Conservation (phyloP, 1,140 invertebrate species). For the Chrysomallon squamiferum region DNA sequence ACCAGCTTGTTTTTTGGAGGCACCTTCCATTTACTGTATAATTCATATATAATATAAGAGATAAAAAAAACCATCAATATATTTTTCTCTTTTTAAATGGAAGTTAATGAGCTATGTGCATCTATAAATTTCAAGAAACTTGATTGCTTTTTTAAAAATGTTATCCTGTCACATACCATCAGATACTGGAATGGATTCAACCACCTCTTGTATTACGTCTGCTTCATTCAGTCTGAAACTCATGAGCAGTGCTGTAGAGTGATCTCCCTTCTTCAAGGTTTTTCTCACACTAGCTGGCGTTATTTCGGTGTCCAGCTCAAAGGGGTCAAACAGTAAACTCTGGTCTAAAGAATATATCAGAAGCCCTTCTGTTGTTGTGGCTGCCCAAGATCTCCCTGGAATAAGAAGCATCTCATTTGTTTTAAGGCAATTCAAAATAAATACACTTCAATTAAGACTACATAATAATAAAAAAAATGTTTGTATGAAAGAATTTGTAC, state of each 20-base stretch:
- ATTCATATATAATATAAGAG: too few relatives aligned
- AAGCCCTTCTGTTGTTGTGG: constrained; percentile 92
- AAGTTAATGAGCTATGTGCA: too few relatives aligned
- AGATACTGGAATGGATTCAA: constrained; percentile 80
- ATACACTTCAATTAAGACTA: not conserved
- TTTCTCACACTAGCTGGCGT: constrained; percentile 73
- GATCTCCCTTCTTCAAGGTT: constrained; percentile 72
- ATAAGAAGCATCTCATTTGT: too few relatives aligned
- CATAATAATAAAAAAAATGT: not conserved
- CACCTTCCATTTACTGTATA: too few relatives aligned
- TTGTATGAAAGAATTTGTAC: not conserved
- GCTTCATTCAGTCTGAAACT: constrained; percentile 87
- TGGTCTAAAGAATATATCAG: constrained; percentile 87
- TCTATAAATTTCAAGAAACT: too few relatives aligned
- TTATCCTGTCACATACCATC: constrained; percentile 83
- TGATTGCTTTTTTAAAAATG: too few relatives aligned
- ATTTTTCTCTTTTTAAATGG: too few relatives aligned
- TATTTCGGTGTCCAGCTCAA: constrained; percentile 80
- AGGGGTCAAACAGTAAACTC: constrained; percentile 83
- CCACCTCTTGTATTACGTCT: constrained; percentile 77
- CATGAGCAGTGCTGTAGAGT: constrained; percentile 79
- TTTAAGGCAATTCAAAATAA: too few relatives aligned
- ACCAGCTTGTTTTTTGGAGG: too few relatives aligned
- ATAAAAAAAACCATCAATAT: too few relatives aligned
- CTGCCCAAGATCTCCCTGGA: constrained; percentile 84